Evolutionary conservation across 2,113 vertebrate genomes (phyloP).

Genomic region (Psephotus haematonotus): DNA sequence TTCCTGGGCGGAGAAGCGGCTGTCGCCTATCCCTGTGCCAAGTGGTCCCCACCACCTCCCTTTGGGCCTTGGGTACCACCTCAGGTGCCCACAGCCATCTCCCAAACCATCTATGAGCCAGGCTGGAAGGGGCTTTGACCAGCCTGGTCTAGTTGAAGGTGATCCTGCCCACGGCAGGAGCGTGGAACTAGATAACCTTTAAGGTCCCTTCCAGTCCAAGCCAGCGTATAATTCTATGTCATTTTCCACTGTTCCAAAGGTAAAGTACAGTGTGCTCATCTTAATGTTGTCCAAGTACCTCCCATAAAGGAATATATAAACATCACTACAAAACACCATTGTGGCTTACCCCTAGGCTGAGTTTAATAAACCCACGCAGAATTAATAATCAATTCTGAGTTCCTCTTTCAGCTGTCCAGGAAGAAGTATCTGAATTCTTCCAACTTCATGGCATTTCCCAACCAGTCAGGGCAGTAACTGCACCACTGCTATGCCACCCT

Average conservation of each 20-base stretch:
- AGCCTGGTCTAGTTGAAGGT: neutral
- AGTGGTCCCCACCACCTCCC: neutral
- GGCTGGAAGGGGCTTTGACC: neutral
- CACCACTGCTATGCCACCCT: neutral
- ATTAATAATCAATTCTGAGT: neutral
- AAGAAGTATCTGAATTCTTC: neutral
- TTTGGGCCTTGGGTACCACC: neutral
- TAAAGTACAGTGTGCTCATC: rapidly evolving
- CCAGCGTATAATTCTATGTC: neutral
- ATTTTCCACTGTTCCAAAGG: neutral
- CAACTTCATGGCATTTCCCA: neutral
- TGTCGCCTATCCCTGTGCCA: too few relatives aligned
- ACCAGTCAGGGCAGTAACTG: neutral
- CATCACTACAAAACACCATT: too few relatives aligned
- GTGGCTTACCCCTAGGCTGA: neutral
- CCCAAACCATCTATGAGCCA: too few relatives aligned
- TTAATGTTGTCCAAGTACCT: neutral
- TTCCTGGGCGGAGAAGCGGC: neutral
- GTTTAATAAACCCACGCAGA: neutral
- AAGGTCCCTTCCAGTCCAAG: neutral
- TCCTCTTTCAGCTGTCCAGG: neutral
- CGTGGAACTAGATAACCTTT: neutral
- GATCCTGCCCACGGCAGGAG: neutral
- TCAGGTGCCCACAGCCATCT: rapidly evolving
- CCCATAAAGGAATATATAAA: rapidly evolving